Percentiles rank a stretch among this genome's conserved stretches.
Conservation (phyloP, 2,797 vertebrate species). For the Darevskia nairensis region DNA sequence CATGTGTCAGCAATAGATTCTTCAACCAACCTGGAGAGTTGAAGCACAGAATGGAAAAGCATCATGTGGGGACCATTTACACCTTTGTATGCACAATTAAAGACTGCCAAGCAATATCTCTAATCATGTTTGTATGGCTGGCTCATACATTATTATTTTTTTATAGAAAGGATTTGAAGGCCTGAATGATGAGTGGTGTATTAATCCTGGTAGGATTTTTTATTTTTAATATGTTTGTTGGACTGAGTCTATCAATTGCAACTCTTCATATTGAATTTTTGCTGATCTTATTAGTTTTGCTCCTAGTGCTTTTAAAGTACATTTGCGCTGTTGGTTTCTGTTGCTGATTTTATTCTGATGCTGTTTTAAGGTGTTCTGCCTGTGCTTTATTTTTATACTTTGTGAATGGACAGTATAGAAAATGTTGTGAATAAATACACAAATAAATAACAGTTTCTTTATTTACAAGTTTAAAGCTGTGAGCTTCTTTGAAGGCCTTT, state of each 20-base stretch:
- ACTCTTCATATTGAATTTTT: background rate
- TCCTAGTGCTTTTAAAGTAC: no score
- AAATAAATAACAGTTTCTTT: background rate
- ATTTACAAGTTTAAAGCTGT: background rate
- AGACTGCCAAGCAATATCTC: slow-evolving; percentile 5
- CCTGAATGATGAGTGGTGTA: background rate
- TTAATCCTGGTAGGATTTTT: background rate
- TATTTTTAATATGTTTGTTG: background rate
- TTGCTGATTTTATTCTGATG: no score
- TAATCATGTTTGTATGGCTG: background rate
- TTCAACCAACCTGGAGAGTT: background rate
- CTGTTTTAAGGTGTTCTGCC: no score
- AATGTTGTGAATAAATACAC: no score
- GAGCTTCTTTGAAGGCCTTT: background rate
- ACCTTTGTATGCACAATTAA: background rate
- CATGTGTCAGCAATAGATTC: background rate
- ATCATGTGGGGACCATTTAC: background rate
- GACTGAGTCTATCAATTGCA: background rate
- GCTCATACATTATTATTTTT: slow-evolving; percentile 10
- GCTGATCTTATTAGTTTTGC: background rate
- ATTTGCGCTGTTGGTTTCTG: no score
- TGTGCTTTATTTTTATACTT: no score
- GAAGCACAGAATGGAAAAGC: background rate
- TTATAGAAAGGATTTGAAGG: background rate
- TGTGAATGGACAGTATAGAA: no score